These are phyloP conservation scores for Erynnis tages DNA, from an alignment of 2,888 invertebrate species.

Conservation along the genomic window DNA sequence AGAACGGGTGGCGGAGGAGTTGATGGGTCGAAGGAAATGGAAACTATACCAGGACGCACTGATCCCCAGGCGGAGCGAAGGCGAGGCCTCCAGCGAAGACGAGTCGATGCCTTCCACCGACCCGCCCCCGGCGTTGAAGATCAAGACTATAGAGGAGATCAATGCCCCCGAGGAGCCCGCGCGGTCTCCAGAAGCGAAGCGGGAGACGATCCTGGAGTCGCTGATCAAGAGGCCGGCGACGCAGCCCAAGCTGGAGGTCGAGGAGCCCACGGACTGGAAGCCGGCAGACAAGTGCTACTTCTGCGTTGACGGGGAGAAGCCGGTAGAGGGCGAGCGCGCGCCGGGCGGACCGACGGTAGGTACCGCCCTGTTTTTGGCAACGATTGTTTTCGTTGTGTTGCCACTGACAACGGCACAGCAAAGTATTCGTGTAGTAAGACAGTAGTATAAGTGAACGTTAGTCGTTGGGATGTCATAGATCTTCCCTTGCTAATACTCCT, in stretches of 20 bases:
- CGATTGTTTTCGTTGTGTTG: no score
- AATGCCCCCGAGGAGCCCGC: slow-evolving; percentile 61
- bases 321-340: slow-evolving; percentile 43
- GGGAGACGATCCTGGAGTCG: slow-evolving; percentile 78
- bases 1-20: slow-evolving; percentile 98
- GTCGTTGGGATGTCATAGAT: no score
- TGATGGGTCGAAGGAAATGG: slow-evolving; percentile 98
- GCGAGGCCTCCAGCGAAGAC: slow-evolving; percentile 69
- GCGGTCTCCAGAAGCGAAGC: slow-evolving; percentile 40
- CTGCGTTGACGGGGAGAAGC: slow-evolving; percentile 82
- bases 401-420: no score
- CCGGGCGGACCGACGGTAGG: slow-evolving; percentile 37
- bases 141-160: slow-evolving; percentile 79
- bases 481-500: no score
- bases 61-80: slow-evolving; percentile 71
- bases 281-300: slow-evolving; percentile 93
- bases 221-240: slow-evolving; percentile 75
- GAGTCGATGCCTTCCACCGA: slow-evolving; percentile 72
- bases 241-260: slow-evolving; percentile 68
- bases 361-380: no score
- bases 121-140: slow-evolving; percentile 74
- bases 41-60: slow-evolving; percentile 93
- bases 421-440: no score
- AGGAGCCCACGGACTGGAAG: slow-evolving; percentile 87
- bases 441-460: no score